phyloP scores from a whole-genome alignment of 2,888 invertebrate genomes.

The Sycophila texana region DNA sequence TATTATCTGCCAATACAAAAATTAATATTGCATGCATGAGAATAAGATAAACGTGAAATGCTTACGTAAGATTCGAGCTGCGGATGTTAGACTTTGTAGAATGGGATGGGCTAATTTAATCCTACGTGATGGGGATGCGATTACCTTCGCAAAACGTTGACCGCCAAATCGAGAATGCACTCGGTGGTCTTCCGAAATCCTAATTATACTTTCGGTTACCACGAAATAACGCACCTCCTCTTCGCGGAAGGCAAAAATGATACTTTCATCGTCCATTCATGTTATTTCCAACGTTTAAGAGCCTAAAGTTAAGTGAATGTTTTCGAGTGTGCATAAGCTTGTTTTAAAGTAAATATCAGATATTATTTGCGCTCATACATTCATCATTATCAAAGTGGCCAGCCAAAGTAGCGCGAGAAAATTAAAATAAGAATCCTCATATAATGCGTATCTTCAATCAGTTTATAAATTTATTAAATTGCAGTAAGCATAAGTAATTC shows the following conservation, averaged over 20 bases:
- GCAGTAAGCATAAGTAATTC: too few species aligned
- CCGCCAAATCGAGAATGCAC: slow-evolving; percentile 50
- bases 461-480: too few species aligned
- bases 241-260: slow-evolving; percentile 50
- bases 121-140: slow-evolving; percentile 45
- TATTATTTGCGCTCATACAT: too few species aligned
- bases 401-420: too few species aligned
- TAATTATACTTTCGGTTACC: slow-evolving; percentile 52
- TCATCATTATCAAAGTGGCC: too few species aligned
- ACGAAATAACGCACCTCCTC: slow-evolving; percentile 44
- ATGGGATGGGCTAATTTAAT: slow-evolving; percentile 34
- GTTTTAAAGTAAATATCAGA: too few species aligned
- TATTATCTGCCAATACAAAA: too few species aligned
- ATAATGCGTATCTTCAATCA: too few species aligned
- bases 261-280: slow-evolving; percentile 50
- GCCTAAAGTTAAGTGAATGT: slow-evolving; percentile 45
- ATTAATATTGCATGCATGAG: neutral
- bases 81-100: slow-evolving; percentile 41
- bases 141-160: slow-evolving; percentile 34
- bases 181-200: slow-evolving; percentile 46
- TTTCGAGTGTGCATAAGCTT: slow-evolving; percentile 17
- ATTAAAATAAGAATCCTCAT: too few species aligned
- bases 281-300: slow-evolving; percentile 46
- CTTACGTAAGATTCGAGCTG: slow-evolving; percentile 37
- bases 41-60: neutral